A percentile compares a stretch with the other conserved stretches of the same genome.
phyloP scores from a whole-genome alignment of 2,888 invertebrate species.

The Emmelina monodactyla region DNA sequence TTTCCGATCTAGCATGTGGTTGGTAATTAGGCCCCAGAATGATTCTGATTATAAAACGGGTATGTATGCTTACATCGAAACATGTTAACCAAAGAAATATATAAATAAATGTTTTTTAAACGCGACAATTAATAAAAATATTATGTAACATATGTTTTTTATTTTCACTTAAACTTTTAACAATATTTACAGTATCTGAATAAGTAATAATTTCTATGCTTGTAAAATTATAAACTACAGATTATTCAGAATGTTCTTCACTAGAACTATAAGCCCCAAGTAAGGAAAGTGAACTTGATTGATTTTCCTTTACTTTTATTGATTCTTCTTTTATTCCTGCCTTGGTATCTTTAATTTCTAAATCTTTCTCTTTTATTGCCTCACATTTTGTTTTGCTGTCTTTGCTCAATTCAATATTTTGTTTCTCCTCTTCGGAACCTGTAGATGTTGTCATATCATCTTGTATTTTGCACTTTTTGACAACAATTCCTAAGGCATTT shows the following conservation, averaged over 20 bases:
- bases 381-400: constrained; percentile 2
- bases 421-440: constrained; percentile 5
- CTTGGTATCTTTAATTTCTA: neutral
- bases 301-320: constrained; percentile 1
- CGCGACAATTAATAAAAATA: constrained; percentile 11
- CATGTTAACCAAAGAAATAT: constrained; percentile 17
- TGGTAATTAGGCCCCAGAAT: too few relatives aligned
- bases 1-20: too few relatives aligned
- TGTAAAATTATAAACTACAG: neutral
- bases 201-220: neutral
- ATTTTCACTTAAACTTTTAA: constrained; percentile 9
- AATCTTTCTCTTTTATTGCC: constrained; percentile 1
- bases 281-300: constrained; percentile 21
- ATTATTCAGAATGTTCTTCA: constrained; percentile 31
- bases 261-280: constrained; percentile 49
- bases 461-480: constrained; percentile 30
- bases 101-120: constrained; percentile 26
- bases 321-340: neutral
- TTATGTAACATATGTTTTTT: constrained; percentile 15
- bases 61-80: constrained; percentile 19
- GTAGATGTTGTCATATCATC: constrained; percentile 4
- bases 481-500: constrained; percentile 42
- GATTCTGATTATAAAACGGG: too few relatives aligned
- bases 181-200: neutral
- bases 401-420: constrained; percentile 4